Conservation (phyloP, 2,797 vertebrate species). For the Peromyscus attwateri region DNA sequence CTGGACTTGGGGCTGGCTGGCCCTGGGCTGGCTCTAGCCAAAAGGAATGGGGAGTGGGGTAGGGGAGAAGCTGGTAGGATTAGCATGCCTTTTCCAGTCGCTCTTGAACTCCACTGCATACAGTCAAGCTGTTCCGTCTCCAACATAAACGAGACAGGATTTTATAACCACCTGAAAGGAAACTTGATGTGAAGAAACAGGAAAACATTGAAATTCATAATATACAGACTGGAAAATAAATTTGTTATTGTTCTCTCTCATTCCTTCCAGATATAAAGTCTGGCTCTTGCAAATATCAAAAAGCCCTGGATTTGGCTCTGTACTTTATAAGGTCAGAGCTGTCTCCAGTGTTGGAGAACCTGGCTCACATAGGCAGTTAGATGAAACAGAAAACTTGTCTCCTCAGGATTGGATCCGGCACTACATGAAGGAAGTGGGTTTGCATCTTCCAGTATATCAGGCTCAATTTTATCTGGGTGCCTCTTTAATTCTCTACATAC, state of each 20-base stretch:
- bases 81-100: constrained; percentile 62
- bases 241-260: constrained; percentile 80
- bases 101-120: constrained; percentile 43
- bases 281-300: constrained; percentile 76
- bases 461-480: neutral
- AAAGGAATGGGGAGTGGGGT: neutral
- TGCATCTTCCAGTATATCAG: neutral
- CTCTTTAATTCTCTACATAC: neutral
- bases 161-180: constrained; percentile 80
- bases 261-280: constrained; percentile 82
- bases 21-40: neutral
- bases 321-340: constrained; percentile 66
- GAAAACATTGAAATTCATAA: constrained; percentile 84
- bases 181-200: constrained; percentile 78
- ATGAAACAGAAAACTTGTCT: neutral
- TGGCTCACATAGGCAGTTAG: constrained; percentile 10
- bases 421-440: neutral
- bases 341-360: constrained; percentile 10
- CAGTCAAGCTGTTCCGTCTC: constrained; percentile 75
- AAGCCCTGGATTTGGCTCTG: constrained; percentile 59
- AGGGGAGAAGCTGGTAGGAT: constrained; percentile 16
- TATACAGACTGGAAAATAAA: constrained; percentile 74
- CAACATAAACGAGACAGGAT: constrained; percentile 84
- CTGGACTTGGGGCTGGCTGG: neutral
- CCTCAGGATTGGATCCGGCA: neutral